Evolutionary conservation across 2,888 invertebrate species (phyloP).

Genomic region (Dryocosmus kuriphilus): DNA sequence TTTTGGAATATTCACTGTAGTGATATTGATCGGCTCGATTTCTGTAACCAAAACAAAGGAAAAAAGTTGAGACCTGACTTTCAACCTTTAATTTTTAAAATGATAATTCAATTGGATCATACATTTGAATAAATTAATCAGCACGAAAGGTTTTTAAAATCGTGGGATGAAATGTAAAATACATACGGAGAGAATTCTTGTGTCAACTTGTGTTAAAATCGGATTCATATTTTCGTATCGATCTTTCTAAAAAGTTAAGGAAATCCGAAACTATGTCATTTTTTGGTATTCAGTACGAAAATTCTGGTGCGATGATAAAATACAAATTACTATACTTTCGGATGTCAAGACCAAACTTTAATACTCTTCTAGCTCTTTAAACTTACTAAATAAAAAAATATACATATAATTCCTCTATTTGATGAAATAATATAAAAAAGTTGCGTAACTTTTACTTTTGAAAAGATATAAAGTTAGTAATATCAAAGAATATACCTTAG

Average conservation of each 20-base stretch:
- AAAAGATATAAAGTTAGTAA: constrained; percentile 14
- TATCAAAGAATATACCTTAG: constrained; percentile 18
- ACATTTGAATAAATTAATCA: neutral
- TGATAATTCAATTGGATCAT: neutral
- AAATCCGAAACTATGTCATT: too few relatives aligned
- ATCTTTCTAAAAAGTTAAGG: too few relatives aligned
- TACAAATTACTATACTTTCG: too few relatives aligned
- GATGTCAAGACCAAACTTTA: too few relatives aligned
- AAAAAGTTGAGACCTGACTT: neutral
- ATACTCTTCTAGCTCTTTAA: too few relatives aligned
- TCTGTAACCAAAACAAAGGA: constrained; percentile 76
- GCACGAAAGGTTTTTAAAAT: neutral
- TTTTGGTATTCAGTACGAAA: too few relatives aligned
- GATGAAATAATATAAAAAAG: constrained; percentile 2
- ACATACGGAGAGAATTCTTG: too few relatives aligned
- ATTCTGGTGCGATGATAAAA: too few relatives aligned
- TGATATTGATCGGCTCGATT: constrained; percentile 81
- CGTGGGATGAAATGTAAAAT: neutral
- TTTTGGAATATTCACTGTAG: constrained; percentile 81
- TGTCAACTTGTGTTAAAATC: too few relatives aligned
- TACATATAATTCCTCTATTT: too few relatives aligned
- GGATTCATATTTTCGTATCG: too few relatives aligned
- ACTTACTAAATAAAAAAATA: too few relatives aligned
- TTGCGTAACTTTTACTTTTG: constrained; percentile 14
- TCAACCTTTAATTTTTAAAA: neutral